Base-by-base conservation (phyloP, 2,797 vertebrate species). In the Choloepus didactylus region DNA sequence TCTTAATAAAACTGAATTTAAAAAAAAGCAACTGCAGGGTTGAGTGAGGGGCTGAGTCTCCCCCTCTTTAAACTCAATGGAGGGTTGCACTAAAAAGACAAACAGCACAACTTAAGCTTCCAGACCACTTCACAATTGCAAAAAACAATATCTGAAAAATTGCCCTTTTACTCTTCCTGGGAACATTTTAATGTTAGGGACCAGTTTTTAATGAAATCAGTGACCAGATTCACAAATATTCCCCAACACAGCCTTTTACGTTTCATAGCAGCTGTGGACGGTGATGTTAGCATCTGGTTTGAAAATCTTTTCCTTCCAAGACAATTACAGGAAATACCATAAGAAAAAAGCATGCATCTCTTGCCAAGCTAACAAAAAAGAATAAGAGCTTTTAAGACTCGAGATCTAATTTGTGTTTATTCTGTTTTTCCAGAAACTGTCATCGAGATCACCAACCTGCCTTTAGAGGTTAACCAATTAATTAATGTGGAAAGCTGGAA, bases 351-450 rank as follows among this genome's bases (percentile, higher is more conserved):
- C 44, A 72, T 49, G 38, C 21, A 75, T 29, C n/a, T 41, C 38
- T 56, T 87, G 54, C 9, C 60, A 95, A 96, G 35, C 4, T 73
- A 72, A 91, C 16, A 66, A 67, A 72, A 72, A 84, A 44, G 27
- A 35, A 46, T 23, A 85, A 46, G 88, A 72, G 64, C 14, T 51
- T 89, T 54, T 31, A 91, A 66, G 75, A 81, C 9, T 77, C 15
- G 60, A 54, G 87, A 49, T 66, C 46, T 88, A 91, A 59, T 27
- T 64, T 64, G 56, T 21, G 11, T 49, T 69, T 72, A 16, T 86
- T 49, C 15, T 54, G 87, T 75, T 88, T 90, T 64, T 41, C 31
- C 49, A 81, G 69, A 87, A 56, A 6, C 14, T 9, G 10, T 67
- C 60, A n/a, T 51, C 18, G 35, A 85, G 38, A 31, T 29, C 41